Evolutionary conservation across 2,888 invertebrate species (phyloP), one percentile per base, ranked within the genome.

Genomic region (Congeria kusceri): DNA sequence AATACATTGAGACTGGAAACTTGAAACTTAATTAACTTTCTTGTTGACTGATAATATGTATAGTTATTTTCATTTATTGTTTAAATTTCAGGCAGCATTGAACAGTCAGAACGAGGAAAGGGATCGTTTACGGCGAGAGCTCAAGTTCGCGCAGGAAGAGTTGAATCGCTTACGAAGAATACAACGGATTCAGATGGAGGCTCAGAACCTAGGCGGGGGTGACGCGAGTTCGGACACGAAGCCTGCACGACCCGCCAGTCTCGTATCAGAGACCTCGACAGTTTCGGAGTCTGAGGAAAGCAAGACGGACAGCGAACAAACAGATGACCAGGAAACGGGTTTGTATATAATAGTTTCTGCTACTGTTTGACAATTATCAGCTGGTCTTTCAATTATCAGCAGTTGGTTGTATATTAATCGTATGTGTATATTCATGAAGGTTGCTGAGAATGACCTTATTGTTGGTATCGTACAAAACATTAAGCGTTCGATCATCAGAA

Each of bases 71-170:
- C 39, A 13, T 15, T 39, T 1, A 39, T 39, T 39, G 39, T 39
- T 11, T n/a, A n/a, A n/a, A 7, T 39, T 39, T 7, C 90, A 97
- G 96, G 96, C 95, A 93, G 95, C 96, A 89, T 95, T 96, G 77
- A 96, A 96, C 93, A 95, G 96, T 89, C 95, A 96, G 87, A 96
- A 96, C 92, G 96, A 96, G 89, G 97, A 97, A 92, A 94, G 96
- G 73, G 96, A 96, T 89, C 95, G 95, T 87, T 94, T 96, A 89
- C 95, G 96, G 49, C 95, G 95, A 86, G 96, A 97, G 92, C 94
- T 96, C 89, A 95, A 96, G 89, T 95, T 95, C 90, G 95, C 96
- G 82, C 95, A 96, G 87, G 96, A 97, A 92, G 95, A 96, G 77
- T 86, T 93, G 23, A 87, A 88, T 46, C 79, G 85, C 63, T 77